Conservation (phyloP, 2,113 vertebrate genomes). For the Pelobates fuscus region DNA sequence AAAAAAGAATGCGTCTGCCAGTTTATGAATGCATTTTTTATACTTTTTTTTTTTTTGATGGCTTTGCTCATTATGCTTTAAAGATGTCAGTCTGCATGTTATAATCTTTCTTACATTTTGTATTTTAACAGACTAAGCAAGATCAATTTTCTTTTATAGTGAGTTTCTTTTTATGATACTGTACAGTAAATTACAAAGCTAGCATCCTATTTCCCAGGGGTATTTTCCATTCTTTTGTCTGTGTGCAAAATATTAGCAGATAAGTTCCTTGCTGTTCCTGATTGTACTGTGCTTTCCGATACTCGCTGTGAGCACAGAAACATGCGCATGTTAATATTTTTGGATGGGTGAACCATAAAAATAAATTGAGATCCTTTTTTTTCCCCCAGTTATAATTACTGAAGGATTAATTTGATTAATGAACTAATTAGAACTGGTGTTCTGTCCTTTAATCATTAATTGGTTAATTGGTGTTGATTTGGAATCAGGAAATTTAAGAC, state of each 20-base stretch:
- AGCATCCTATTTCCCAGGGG: background rate
- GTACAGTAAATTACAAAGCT: background rate
- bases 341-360: background rate
- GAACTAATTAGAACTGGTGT: no score
- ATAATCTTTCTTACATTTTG: constrained; percentile 34
- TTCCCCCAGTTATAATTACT: no score
- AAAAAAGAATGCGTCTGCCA: constrained; percentile 1
- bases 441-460: no score
- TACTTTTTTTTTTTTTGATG: background rate
- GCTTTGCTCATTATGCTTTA: constrained; percentile 19
- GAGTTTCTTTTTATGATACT: background rate
- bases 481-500: no score
- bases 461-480: no score
- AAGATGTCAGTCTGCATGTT: constrained; percentile 24
- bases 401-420: no score
- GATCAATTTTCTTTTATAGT: constrained; percentile 30
- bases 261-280: background rate
- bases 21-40: constrained; percentile 6
- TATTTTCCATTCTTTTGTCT: background rate
- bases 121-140: constrained; percentile 28
- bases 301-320: background rate
- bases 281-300: background rate
- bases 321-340: background rate
- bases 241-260: constrained; percentile 20
- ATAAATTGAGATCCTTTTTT: background rate